phyloP scores from a whole-genome alignment of 2,113 vertebrate genomes.

The Cathartes aura region DNA sequence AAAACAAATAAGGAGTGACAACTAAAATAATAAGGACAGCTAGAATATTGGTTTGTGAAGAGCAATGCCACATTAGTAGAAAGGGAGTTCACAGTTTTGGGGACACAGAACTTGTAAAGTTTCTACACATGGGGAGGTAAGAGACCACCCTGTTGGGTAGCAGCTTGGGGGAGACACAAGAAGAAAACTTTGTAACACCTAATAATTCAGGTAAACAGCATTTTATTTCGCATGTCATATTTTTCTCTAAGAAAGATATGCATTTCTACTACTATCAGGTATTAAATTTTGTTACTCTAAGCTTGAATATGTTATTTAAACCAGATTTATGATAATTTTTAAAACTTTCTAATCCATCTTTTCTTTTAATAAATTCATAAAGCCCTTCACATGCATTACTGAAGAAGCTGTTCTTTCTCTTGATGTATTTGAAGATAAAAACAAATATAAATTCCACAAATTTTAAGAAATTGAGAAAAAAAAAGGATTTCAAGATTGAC shows the following conservation, averaged over 20 bases:
- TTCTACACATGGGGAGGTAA: neutral
- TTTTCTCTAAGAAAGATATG: neutral
- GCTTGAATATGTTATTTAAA: neutral
- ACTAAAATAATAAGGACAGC: conserved; percentile 29
- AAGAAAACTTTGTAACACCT: neutral
- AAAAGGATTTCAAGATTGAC: neutral
- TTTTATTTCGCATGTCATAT: neutral
- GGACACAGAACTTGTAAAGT: neutral
- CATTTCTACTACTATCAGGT: neutral
- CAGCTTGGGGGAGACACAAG: neutral
- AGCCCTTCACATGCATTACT: neutral
- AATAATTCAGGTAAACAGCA: neutral
- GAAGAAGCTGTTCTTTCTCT: neutral
- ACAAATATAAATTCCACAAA: neutral
- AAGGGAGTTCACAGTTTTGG: conserved; percentile 68
- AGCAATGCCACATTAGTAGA: conserved; percentile 63
- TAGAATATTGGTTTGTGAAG: conserved; percentile 59
- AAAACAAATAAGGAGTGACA: conserved; percentile 3
- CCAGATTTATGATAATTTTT: neutral
- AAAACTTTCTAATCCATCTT: neutral
- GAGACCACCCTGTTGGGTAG: neutral
- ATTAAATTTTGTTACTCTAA: neutral
- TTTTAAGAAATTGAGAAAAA: neutral
- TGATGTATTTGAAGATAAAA: neutral
- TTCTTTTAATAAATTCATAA: neutral